Percentiles rank a stretch among this genome's conserved stretches.
Evolutionary conservation across 2,113 vertebrate species (phyloP).

Genomic region (Rattus rattus): DNA sequence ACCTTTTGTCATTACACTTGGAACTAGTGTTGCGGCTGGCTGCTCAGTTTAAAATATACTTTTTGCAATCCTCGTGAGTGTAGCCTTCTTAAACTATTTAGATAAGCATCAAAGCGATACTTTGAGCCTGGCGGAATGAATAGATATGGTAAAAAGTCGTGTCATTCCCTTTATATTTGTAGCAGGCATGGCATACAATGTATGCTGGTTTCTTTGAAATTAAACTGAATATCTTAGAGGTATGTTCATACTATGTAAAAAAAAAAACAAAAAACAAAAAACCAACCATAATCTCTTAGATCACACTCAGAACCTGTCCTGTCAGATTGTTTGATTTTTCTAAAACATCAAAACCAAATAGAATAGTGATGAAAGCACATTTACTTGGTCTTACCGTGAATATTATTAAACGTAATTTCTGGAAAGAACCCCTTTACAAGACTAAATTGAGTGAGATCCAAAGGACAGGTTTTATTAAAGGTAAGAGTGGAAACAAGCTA

Average conservation of each 20-base stretch:
- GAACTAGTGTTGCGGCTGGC: neutral
- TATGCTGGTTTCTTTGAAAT: neutral
- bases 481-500: neutral
- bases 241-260: neutral
- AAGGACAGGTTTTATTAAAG: neutral
- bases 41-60: neutral
- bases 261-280: no score
- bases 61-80: neutral
- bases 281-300: neutral
- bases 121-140: neutral
- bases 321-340: neutral
- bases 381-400: neutral
- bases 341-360: neutral
- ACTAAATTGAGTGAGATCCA: neutral
- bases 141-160: neutral
- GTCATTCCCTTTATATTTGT: neutral
- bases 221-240: neutral
- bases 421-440: neutral
- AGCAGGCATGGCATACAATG: fast-evolving
- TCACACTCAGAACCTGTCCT: neutral
- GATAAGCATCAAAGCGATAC: neutral
- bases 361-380: neutral
- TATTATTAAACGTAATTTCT: neutral
- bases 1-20: neutral
- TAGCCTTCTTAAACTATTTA: neutral